These are phyloP conservation scores for Xiphorhynchus elegans DNA, from an alignment of 2,113 vertebrate species.

Conservation along the genomic window DNA sequence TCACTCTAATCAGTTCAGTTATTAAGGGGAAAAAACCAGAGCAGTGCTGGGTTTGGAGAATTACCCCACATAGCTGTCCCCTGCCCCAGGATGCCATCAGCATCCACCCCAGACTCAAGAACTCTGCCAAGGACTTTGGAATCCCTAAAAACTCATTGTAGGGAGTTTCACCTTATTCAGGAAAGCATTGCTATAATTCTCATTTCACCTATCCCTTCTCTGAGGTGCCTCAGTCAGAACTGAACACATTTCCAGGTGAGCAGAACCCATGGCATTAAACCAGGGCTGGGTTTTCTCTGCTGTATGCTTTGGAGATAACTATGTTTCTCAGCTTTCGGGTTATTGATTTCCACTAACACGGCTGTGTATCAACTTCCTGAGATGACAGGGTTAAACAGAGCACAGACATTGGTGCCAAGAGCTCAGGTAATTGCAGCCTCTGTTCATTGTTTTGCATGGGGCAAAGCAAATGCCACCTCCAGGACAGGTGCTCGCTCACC, in stretches of 20 bases:
- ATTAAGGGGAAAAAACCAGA: conserved; percentile 52
- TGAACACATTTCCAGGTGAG: not conserved
- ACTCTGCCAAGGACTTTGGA: not conserved
- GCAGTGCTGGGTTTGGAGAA: not conserved
- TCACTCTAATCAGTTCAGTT: conserved; percentile 78
- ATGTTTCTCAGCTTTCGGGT: not conserved
- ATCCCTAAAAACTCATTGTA: not conserved
- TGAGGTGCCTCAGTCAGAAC: not conserved
- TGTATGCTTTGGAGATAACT: not conserved
- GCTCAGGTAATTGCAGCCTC: not conserved
- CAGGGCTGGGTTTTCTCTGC: not conserved
- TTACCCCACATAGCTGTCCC: not conserved
- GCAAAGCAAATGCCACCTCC: not conserved
- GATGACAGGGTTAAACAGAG: not conserved
- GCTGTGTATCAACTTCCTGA: not conserved
- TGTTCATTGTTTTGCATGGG: rapidly evolving
- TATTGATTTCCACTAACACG: not conserved
- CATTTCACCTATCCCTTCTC: not conserved
- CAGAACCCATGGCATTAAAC: not conserved
- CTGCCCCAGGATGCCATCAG: not conserved
- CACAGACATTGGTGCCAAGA: not conserved
- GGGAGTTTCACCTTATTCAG: not conserved
- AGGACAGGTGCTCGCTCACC: not conserved
- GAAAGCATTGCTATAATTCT: not conserved
- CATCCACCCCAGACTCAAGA: not conserved